Evolutionary conservation across 2,797 vertebrate genomes (phyloP), one percentile per base, ranked within the genome.

Genomic region (Pseudopleuronectes americanus): DNA sequence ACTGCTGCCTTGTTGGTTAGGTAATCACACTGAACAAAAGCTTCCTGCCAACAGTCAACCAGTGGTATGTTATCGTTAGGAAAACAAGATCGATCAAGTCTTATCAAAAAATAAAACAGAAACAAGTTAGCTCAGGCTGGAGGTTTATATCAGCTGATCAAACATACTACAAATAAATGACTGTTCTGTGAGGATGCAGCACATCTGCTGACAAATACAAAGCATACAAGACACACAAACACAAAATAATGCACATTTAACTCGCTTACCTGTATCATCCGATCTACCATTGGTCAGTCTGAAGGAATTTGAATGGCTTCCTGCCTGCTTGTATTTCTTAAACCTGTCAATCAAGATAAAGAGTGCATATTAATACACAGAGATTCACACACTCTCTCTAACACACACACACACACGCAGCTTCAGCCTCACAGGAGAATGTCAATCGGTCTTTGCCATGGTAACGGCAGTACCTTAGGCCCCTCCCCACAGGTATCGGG

Each of bases 321-420:
- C 98, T 22, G 96, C 96, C 89, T 99, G 98, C 86, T 99, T 99
- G 94, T 99, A 98, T 84, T 98, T 99, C 92, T 99, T 99, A 93
- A 99, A 99, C 94, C 98, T 99, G 90, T 59, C 75, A 63, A 74
- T 71, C 58, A 80, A 21, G 45, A 90, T 33, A 71, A 81, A 76
- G n/a, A 74, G 63, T 41, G 63, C 33, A 64, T 21, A 74, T 77
- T 26, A 72, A 79, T 4, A 60, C 21, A 72, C 43, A 70, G 9
- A 57, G 0, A 58, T 3, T 26, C n/a, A 61, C 21, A 36, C 52
- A 49, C 31, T 31, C 4, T 12, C 33, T 36, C 33, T 33, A 8
- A 26, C 5, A 26, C 26, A 26, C 5, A 26, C 26, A 26, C 5
- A 26, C 26, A 26, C 5, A 26, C 26, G 52, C 6, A 73, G 8